Evolutionary conservation across 1,140 invertebrate species (phyloP), one percentile per base, ranked within the genome.

Genomic region (Scaptomyza hsui): DNA sequence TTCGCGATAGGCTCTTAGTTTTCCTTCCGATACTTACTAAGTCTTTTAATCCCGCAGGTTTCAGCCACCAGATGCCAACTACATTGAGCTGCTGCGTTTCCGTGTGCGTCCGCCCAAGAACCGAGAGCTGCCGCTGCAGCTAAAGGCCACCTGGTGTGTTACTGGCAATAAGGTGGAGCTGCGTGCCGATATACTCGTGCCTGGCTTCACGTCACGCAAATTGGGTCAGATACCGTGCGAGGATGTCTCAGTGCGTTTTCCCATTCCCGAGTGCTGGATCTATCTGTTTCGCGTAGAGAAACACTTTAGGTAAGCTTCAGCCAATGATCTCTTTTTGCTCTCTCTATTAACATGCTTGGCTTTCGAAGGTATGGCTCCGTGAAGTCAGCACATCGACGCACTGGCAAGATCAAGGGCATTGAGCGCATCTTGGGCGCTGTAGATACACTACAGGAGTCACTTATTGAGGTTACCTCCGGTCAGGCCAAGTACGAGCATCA

Each of bases 401-500:
- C 96, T 7, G 97, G 96, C 9, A 97, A 98, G 92, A 96, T 98
- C 56, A 98, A 99, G 92, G 97, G 98, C 44, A 97, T 99, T 61
- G 97, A 99, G 90, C 93, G 98, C 47, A 96, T 99, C 83, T 93
- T 99, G 75, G 98, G 98, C 13, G 95, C 97, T 1, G 96, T 98
- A 39, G 97, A 98, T 63, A 96, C 95, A 5, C 92, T 98, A 55
- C 97, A 98, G 83, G 95, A 97, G 69, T 97, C 97, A 65, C 93
- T 99, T 2, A 99, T 99, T 92, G 99, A 99, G 92, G 98, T 98
- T 0, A 98, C 98, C 7, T 98, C 97, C 1, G 99, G 99, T 0
- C 96, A 98, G 91, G 99, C 99, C 10, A 99, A 99, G 93, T 99
- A 99, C 92, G 99, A 99, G 92, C 98, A 99, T 93, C 97, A 99